Evolutionary conservation across 2,113 vertebrate species (phyloP).

Genomic region (Patagioenas fasciata): DNA sequence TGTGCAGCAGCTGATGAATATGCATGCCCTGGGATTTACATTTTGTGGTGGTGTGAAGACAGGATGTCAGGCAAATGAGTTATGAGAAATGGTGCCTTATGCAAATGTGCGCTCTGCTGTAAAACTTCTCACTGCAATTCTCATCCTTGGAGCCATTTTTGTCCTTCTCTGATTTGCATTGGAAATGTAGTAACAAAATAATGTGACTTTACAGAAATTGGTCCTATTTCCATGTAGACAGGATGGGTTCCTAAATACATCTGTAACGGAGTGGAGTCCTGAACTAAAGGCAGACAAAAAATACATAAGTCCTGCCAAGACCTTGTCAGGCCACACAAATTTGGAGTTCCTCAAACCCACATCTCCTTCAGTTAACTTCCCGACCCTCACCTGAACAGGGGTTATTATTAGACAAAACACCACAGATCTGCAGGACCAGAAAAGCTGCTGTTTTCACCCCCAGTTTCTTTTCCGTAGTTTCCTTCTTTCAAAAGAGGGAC

Average conservation of each 20-base stretch:
- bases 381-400: not conserved
- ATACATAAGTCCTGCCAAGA: not conserved
- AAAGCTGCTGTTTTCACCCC: not conserved
- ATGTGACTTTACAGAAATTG: not conserved
- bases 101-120: conserved; percentile 2
- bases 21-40: not conserved
- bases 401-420: not conserved
- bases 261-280: not conserved
- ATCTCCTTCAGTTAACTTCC: not conserved
- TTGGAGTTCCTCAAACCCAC: not conserved
- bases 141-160: not conserved
- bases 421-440: not conserved
- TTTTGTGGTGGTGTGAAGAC: not conserved
- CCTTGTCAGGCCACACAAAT: not conserved
- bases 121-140: not conserved
- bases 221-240: not conserved
- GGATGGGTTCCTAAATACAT: not conserved
- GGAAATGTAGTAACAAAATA: not conserved
- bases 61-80: conserved; percentile 53
- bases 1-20: conserved; percentile 5
- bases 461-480: not conserved
- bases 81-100: conserved; percentile 15
- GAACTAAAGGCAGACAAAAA: not conserved
- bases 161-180: conserved; percentile 36
- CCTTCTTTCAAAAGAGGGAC: not conserved